Evolutionary conservation across 1,140 invertebrate genomes (phyloP), one percentile per base, ranked within the genome.

Genomic region (Bombus fervidus): DNA sequence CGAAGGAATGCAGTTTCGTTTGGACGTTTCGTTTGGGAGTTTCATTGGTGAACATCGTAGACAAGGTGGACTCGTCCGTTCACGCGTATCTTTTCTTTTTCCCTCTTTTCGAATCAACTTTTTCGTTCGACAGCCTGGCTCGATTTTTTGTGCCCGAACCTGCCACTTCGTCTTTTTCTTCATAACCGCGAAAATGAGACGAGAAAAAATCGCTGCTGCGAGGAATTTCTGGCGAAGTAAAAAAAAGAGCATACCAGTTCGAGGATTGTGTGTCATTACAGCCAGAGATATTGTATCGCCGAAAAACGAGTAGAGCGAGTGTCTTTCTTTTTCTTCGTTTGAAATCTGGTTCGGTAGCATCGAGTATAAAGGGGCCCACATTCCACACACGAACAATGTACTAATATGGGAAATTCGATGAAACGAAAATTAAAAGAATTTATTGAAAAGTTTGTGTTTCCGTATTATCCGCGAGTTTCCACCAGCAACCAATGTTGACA

Each of bases 1-100:
- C 76, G 71, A 18, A 84, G 84, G 90, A 90, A 91, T 90, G 90
- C 84, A 88, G 89, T 84, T 90, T 88, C 86, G 79, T 90, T 90
- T 82, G 74, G 66, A 77, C 85, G 72, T 83, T 39, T 87, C 78
- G 68, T 69, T 66, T 85, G 74, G 53, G 68, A 81, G 76, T 83
- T 37, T 89, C 77, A 66, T 69, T 59, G 59, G 76, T 87, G 57
- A 62, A 53, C 34, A n/a, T 62, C 73, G 73, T 81, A 73, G 78
- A 89, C 79, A 89, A 86, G 39, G 9, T 59, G 69, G 18, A 59
- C 41, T 76, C 68, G 59, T 0, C 25, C 82, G 37, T 62, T 31
- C 39, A 59, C 64, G 37, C 47, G 62, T 37, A 18, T 41, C n/a
- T 53, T 9, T 31, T 28, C 13, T 57, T 39, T 71, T 69, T 43